Base-by-base conservation (phyloP, 2,888 invertebrate species). In the Drosophila mayaguana region DNA sequence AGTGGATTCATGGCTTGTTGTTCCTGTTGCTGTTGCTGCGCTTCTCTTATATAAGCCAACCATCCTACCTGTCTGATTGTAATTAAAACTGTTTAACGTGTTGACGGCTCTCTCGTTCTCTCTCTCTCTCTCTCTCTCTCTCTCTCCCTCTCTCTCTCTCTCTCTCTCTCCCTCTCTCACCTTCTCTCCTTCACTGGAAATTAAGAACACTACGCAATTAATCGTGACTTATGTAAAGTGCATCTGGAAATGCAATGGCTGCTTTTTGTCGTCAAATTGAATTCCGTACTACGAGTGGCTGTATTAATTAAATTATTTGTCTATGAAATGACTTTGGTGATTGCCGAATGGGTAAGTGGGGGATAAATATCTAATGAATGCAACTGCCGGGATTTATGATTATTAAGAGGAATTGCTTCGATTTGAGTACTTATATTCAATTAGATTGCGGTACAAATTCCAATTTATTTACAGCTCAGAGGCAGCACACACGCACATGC, bases 81-180 rank as follows among this genome's bases (percentile, higher is more conserved):
- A 81, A 81, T 81, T 81, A 83, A 81, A 83, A 69, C 68, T 78
- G 84, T 61, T 83, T 78, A 81, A 83, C 78, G 73, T 66, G 66
- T 71, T 71, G 68, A 60, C 78, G 74, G 51, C 51, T 50, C 45
- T 1, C 11, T n/a, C 22, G 2, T 20, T 18, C 34, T 20, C 20
- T 3, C 51, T 34, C 20, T 4, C 34, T 7, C 34, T 2, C 28
- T n/a, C 3, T 28, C 5, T 9, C 48, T 12, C 25, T 46, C 25
- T 16, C 16, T 12, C 34, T 4, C 36, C 14, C 48, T 32, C n/a
- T 5, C 11, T 32, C n/a, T n/a, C 1, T 34, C 12, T 12, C 32
- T 7, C 50, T 18, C 32, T 2, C 32, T 18, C n/a, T 18, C 20
- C 0, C 20, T 3, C 38, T 28, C 8, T 7, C 28, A 28, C 7